Percentiles rank a stretch among this genome's conserved stretches.
phyloP scores from a whole-genome alignment of 2,113 vertebrate species.

The Halcyon malimbica region DNA sequence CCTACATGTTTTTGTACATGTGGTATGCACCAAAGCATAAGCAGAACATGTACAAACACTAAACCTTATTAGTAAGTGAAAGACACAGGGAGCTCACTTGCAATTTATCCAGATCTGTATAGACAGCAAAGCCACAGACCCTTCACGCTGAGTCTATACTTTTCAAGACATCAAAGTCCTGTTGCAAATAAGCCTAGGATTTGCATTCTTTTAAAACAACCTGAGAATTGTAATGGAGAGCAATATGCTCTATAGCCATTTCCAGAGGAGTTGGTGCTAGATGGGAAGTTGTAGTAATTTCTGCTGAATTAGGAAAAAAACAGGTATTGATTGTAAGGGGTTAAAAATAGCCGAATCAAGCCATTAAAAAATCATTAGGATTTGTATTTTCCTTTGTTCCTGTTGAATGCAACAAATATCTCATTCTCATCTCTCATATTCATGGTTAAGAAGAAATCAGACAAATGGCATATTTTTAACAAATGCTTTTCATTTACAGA shows the following conservation, averaged over 20 bases:
- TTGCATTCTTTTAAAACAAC: neutral
- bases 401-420: slow-evolving; percentile 1
- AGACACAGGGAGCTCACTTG: neutral
- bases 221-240: neutral
- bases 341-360: slow-evolving; percentile 37
- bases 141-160: neutral
- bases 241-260: neutral
- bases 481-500: neutral
- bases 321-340: neutral
- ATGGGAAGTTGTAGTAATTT: neutral
- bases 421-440: neutral
- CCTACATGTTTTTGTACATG: neutral
- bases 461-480: neutral
- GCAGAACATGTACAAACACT: neutral
- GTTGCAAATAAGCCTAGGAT: neutral
- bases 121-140: neutral
- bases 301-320: neutral
- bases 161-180: neutral
- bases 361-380: neutral
- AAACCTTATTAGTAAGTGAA: neutral
- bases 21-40: neutral
- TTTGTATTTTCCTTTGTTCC: slow-evolving; percentile 24
- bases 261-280: neutral
- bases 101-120: neutral
- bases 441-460: neutral